Conservation (phyloP, 2,113 vertebrate species). For the Psittacula cyanocephala region DNA sequence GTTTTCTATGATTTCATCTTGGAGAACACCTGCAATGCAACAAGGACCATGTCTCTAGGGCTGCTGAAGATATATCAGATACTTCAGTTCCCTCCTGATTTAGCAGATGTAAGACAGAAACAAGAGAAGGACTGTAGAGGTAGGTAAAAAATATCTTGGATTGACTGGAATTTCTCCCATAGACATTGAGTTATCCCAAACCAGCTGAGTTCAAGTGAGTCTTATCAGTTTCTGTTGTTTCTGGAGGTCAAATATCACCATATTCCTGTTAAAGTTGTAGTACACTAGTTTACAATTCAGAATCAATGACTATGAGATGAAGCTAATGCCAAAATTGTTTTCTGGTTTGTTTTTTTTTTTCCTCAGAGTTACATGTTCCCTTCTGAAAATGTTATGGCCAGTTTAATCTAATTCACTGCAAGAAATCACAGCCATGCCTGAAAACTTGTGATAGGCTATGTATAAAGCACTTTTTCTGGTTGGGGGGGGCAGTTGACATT, state of each 20-base stretch:
- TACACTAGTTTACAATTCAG: background rate
- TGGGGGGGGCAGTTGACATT: too few species aligned
- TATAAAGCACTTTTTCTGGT: too few species aligned
- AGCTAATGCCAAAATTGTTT: background rate
- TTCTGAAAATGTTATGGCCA: too few species aligned
- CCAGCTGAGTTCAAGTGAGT: background rate
- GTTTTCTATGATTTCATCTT: background rate
- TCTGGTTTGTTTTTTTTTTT: background rate
- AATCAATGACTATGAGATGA: background rate
- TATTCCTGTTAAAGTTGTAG: background rate
- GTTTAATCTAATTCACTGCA: too few species aligned
- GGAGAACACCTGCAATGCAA: background rate
- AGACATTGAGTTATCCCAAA: background rate
- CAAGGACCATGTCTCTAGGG: background rate
- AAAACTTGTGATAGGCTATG: too few species aligned
- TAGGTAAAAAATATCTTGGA: background rate
- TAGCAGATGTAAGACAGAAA: background rate
- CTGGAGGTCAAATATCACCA: background rate
- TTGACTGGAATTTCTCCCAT: background rate
- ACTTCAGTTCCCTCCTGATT: background rate
- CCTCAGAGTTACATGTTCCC: background rate
- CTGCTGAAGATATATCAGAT: background rate
- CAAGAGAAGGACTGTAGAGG: background rate
- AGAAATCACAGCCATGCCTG: too few species aligned
- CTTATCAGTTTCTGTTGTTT: background rate